Conservation (phyloP, 2,888 invertebrate genomes). For the Drosophila paranaensis region DNA sequence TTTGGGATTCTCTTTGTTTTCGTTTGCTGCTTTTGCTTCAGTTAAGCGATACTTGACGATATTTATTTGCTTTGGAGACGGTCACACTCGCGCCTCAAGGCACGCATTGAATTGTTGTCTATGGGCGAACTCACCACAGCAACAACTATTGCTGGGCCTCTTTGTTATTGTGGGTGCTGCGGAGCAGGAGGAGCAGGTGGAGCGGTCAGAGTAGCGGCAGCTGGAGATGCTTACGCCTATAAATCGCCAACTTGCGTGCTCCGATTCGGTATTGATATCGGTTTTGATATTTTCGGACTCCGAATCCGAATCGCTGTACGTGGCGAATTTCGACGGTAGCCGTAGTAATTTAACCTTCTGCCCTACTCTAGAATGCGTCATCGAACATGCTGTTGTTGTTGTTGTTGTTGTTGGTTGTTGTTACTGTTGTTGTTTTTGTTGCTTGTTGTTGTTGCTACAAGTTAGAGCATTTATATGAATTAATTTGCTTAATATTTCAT, state of each 20-base stretch:
- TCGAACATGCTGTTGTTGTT: slow-evolving; percentile 61
- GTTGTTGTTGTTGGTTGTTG: slow-evolving; percentile 22
- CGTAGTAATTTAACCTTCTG: slow-evolving; percentile 80
- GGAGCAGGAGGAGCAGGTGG: neutral
- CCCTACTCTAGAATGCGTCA: slow-evolving; percentile 83
- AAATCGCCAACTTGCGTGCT: slow-evolving; percentile 66
- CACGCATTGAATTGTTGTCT: slow-evolving; percentile 36
- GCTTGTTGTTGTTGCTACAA: slow-evolving; percentile 17
- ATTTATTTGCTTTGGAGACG: slow-evolving; percentile 3
- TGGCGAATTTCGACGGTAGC: slow-evolving; percentile 71
- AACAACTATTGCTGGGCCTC: slow-evolving; percentile 43
- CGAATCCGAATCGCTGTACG: slow-evolving; percentile 65
- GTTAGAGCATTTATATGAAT: slow-evolving; percentile 46
- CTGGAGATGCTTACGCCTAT: slow-evolving; percentile 54
- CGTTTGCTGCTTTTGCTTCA: neutral
- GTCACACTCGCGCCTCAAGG: slow-evolving; percentile 21
- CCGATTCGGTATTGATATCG: slow-evolving; percentile 56
- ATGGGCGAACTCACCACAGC: slow-evolving; percentile 47
- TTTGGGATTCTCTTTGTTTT: slow-evolving; percentile 13
- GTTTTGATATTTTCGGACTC: slow-evolving; percentile 61
- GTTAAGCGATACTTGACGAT: slow-evolving; percentile 16
- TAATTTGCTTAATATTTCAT: slow-evolving; percentile 67
- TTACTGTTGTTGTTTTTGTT: slow-evolving; percentile 14
- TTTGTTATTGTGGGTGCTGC: slow-evolving; percentile 45
- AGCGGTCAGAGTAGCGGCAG: slow-evolving; percentile 8